Conservation (phyloP, 2,113 vertebrate genomes). For the Paedocypris sp. region DNA sequence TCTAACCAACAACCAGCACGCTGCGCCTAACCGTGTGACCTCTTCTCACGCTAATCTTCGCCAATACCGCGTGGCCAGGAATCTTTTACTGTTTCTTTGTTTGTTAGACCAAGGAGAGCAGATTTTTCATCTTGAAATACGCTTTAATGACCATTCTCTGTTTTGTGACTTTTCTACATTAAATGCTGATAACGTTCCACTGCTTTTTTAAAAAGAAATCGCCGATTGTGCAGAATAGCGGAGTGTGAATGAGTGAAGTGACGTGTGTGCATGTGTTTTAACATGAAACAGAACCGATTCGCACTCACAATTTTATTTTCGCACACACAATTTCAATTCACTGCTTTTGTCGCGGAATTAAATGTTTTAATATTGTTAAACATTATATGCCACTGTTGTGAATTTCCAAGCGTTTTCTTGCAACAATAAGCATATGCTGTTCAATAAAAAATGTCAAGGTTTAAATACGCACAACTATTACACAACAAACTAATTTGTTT, state of each 20-base stretch:
- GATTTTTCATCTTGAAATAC: background rate
- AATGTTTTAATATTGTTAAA: too few species aligned
- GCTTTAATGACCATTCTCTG: background rate
- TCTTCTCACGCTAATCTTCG: constrained; percentile 34
- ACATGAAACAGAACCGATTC: background rate
- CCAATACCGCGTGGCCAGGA: constrained; percentile 5
- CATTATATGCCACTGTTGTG: too few species aligned
- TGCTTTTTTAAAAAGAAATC: constrained; percentile 44
- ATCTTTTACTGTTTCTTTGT: background rate
- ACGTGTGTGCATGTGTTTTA: constrained; percentile 42
- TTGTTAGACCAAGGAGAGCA: background rate
- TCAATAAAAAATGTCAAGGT: too few species aligned
- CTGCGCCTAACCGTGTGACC: constrained; percentile 57
- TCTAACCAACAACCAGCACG: constrained; percentile 41
- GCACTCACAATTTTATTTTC: too few species aligned
- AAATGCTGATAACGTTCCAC: constrained; percentile 24
- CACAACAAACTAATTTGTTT: too few species aligned
- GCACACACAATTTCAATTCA: too few species aligned
- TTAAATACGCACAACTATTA: too few species aligned
- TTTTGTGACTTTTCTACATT: background rate
- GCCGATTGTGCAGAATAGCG: constrained; percentile 39
- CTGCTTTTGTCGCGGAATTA: too few species aligned
- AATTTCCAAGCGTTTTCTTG: too few species aligned
- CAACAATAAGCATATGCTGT: too few species aligned
- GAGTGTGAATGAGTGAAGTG: constrained; percentile 20